Base-by-base conservation (phyloP, 2,113 vertebrate species). In the Rhinichthys klamathensis region DNA sequence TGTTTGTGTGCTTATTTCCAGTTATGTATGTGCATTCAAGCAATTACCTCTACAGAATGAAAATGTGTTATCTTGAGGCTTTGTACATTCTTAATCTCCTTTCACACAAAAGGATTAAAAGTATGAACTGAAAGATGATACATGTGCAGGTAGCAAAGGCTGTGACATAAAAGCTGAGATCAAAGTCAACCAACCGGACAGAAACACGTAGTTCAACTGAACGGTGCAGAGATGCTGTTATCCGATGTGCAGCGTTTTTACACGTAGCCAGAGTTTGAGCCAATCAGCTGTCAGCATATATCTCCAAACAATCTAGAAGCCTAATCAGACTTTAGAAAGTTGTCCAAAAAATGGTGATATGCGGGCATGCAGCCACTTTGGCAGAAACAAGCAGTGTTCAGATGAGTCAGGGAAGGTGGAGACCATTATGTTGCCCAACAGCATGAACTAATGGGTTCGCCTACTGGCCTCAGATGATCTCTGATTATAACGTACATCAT, bases 221-320 rank as follows among this genome's bases (percentile, higher is more conserved):
- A 76, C 58, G 8, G 6, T 70, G 74, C 18, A 75, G 58, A 86
- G 56, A 88, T 88, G 77, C 32, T 32, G 30, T 65, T 58, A 11
- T 69, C 32, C 85, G 85, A 83, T 88, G 63, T 82, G 25, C 38
- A 65, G 85, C 41, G 38, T 35, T 49, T 72, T 80, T 30, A 82
- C 89, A 88, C 85, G 79, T 86, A 88, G 82, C 30, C 87, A 83
- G 32, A 3, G 9, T 27, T 84, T 16, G 65, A 74, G 89, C 88
- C 84, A 88, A 49, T 44, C 38, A 86, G 60, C 83, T 86, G 85
- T 90, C 80, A 84, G 56, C 6, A 41, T 89, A 86, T 88, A 88
- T 89, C 51, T 41, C 49, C 46, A 63, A 79, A 81, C 81, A 80
- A 90, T 89, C 84, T 82, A 58, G 32, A 84, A 80, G 46, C 75